A percentile compares a stretch with the other conserved stretches of the same genome.
Conservation (phyloP, 2,888 invertebrate genomes). For the Pollenia labialis region DNA sequence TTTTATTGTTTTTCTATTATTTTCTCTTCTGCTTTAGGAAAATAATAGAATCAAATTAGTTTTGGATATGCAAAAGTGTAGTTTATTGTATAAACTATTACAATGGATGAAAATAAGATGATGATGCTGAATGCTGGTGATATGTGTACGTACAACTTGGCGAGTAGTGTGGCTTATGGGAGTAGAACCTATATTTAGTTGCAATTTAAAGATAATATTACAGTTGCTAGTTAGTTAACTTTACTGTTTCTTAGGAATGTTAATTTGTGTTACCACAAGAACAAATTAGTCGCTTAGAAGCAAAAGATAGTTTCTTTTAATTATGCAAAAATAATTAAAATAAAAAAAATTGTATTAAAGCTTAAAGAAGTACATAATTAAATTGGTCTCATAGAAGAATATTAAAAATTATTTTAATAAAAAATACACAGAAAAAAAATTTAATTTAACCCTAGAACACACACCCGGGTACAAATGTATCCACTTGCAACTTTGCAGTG, state of each 20-base stretch:
- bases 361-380: no score
- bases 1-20: slow-evolving; percentile 31
- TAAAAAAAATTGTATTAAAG: no score
- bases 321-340: no score
- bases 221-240: slow-evolving; percentile 3
- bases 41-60: slow-evolving; percentile 69
- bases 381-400: no score
- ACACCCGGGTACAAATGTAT: no score
- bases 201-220: slow-evolving; percentile 61
- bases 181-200: slow-evolving; percentile 59
- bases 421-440: no score
- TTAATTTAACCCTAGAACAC: no score
- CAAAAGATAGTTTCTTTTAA: neutral
- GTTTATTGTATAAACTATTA: neutral
- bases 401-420: no score
- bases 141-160: slow-evolving; percentile 14
- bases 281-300: slow-evolving; percentile 12
- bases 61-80: slow-evolving; percentile 61
- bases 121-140: slow-evolving; percentile 18
- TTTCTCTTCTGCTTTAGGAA: slow-evolving; percentile 21
- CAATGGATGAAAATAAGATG: slow-evolving; percentile 8
- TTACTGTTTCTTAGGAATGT: slow-evolving; percentile 43
- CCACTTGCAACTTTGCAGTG: no score
- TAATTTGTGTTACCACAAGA: slow-evolving; percentile 40
- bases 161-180: slow-evolving; percentile 14